A percentile compares a stretch with the other conserved stretches of the same genome.
Conservation (phyloP, 2,797 vertebrate species). For the Eleutherodactylus coqui region DNA sequence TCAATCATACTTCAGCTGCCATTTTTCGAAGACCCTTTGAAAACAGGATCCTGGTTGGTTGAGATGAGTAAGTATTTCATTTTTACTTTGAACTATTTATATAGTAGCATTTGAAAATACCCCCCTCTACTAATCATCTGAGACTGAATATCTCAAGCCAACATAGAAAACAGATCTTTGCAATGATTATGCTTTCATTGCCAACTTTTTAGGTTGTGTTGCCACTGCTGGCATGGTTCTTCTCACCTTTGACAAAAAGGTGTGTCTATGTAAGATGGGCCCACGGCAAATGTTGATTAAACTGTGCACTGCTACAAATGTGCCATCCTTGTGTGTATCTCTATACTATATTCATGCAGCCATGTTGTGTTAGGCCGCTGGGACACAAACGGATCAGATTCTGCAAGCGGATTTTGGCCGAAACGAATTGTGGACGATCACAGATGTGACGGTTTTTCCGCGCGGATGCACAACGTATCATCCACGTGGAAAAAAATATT, state of each 20-base stretch:
- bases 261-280: background rate
- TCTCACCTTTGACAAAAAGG: background rate
- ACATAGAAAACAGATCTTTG: background rate
- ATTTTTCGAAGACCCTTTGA: background rate
- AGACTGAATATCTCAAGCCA: background rate
- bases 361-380: too few species aligned
- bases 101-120: background rate
- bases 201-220: too few species aligned
- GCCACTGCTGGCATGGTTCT: background rate
- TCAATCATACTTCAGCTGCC: background rate
- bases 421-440: too few species aligned
- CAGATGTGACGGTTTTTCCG: too few species aligned
- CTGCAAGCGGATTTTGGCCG: too few species aligned
- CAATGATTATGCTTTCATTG: background rate
- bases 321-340: too few species aligned
- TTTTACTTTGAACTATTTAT: background rate
- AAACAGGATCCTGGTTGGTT: background rate
- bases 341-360: too few species aligned
- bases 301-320: too few species aligned
- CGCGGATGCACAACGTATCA: too few species aligned
- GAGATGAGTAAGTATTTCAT: background rate
- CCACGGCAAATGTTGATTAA: too few species aligned
- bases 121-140: background rate
- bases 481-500: too few species aligned
- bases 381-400: too few species aligned